Evolutionary conservation across 2,113 vertebrate species (phyloP).

Genomic region (Platysternon megacephalum): DNA sequence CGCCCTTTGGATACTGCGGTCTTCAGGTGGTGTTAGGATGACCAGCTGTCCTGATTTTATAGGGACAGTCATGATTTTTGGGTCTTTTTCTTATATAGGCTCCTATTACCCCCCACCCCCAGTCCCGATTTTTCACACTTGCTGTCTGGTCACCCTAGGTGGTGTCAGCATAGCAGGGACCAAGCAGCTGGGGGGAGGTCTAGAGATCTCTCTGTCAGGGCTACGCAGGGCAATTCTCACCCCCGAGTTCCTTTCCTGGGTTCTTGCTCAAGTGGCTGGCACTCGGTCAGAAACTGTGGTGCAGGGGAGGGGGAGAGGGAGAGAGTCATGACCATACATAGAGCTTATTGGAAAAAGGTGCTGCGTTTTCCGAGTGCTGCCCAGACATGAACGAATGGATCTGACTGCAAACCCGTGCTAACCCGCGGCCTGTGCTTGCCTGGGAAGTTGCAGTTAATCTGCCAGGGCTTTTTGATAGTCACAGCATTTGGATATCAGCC

Average conservation of each 20-base stretch:
- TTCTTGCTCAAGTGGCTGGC: neutral
- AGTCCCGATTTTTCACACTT: too few relatives aligned
- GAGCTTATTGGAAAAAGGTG: neutral
- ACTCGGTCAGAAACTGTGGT: neutral
- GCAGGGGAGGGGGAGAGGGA: neutral
- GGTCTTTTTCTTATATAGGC: too few relatives aligned
- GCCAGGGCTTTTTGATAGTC: neutral
- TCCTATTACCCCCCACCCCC: too few relatives aligned
- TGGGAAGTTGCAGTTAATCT: neutral
- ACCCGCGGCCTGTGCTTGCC: accelerated
- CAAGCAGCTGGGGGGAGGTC: too few relatives aligned
- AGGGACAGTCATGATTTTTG: too few relatives aligned
- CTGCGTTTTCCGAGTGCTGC: neutral
- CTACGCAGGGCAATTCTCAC: neutral
- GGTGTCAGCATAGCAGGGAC: too few relatives aligned
- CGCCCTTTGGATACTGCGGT: too few relatives aligned
- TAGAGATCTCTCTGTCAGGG: too few relatives aligned
- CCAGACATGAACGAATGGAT: neutral
- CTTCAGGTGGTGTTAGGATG: too few relatives aligned
- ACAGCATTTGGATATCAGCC: neutral
- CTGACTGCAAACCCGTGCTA: neutral
- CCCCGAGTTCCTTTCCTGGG: neutral
- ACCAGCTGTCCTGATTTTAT: too few relatives aligned
- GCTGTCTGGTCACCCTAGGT: too few relatives aligned
- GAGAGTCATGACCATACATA: neutral